Evolutionary conservation across 2,797 vertebrate genomes (phyloP), one percentile per base, ranked within the genome.

Genomic region (Sebastes taczanowskii): DNA sequence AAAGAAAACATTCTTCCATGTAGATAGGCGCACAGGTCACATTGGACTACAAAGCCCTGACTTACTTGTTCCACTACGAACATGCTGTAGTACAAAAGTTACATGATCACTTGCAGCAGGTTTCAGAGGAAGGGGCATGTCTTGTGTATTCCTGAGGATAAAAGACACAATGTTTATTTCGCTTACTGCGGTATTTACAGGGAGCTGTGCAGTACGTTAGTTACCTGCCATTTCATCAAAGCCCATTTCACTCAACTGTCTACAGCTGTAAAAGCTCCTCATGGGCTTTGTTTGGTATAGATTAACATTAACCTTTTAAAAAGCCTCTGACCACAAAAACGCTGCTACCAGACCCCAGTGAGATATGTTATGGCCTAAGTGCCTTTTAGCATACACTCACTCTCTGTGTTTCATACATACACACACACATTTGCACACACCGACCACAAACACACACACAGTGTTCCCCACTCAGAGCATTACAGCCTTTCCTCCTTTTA

Each of bases 251-350:
- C 91, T 92, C 91, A 94, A 93, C 93, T 92, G 94, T 94, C 92
- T 89, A 93, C 89, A 92, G 92, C 94, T 94, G 92, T 95, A 96
- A 95, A 95, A 95, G 95, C 94, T 95, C 91, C 95, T 95, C 89
- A 80, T 93, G 94, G 94, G 94, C 93, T 95, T 96, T 96, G 95
- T 96, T 95, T 94, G 94, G 90, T 94, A 95, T 92, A 95, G 92
- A 95, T 95, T 96, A 96, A 96, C 94, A 94, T 96, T 96, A 96
- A 96, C 95, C 95, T 96, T 96, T 96, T 95, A 95, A 95, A 96
- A 95, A 93, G 93, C 94, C 93, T 94, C 91, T 95, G 95, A 95
- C 95, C 94, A 93, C 94, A 94, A 93, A 95, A 95, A 94, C 92
- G 90, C 71, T 95, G 92, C 90, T 92, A 93, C 90, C 91, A 94